Base-by-base conservation (phyloP, 1,140 invertebrate genomes). In the Tetraneura akinire region DNA sequence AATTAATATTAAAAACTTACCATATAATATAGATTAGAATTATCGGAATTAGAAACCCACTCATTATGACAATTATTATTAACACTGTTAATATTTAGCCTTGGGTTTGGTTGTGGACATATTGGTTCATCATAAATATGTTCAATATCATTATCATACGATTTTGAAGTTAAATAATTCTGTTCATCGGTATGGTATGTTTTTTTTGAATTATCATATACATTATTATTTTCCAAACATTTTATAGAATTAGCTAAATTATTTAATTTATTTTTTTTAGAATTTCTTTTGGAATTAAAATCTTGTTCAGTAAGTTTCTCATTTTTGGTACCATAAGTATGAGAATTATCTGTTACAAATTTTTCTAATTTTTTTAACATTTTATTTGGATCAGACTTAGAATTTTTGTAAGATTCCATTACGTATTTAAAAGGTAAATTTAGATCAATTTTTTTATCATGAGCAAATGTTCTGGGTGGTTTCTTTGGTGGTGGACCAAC, bases 401-500 rank as follows among this genome's bases (percentile, higher is more conserved):
- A 81, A 16, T 83, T 60, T 45, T 81, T 29, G 47, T 80, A 55
- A 70, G 42, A 62, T 11, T 45, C 80, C 57, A 76, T 66, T 23
- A 45, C 49, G 81, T 82, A 16, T 83, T 82, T 60, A 21, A 23
- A 16, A 45, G 53, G 16, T 18, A 47, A 9, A 23, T 76, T n/a
- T 57, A 9, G 21, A 57, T 60, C 21, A 23, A 47, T 42, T 62
- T 62, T n/a, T 47, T 78, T 78, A 80, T 85, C 85, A 83, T 89
- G 88, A 74, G 86, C 86, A 84, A 91, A 91, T 9, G 89, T 90
- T 83, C 91, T 84, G 3, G 92, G 92, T 26, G 92, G 91, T 84
- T 93, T 93, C 82, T 89, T 89, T 1, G 91, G 91, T 45, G 91
- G 90, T 11, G 91, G 90, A 3, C 91, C 91, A 21, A 84, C 47